Percentiles rank a stretch among this genome's conserved stretches.
Conservation (phyloP, 1,140 invertebrate species). For the Chrysopa pallens region DNA sequence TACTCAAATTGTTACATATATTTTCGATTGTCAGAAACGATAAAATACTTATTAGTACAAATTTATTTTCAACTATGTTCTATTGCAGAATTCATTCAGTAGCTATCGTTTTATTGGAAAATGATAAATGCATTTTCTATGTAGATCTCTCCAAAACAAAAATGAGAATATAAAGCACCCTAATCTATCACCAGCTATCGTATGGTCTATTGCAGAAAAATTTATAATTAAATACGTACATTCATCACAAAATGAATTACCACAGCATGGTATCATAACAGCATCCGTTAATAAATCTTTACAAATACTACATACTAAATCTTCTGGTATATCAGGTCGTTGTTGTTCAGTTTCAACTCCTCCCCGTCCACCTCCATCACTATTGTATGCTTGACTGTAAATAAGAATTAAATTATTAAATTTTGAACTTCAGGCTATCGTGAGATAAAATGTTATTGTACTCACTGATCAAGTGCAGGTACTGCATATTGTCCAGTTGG, state of each 20-base stretch:
- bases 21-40: too few relatives aligned
- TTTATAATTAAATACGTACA: conserved; percentile 41
- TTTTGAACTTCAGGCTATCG: neutral
- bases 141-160: too few relatives aligned
- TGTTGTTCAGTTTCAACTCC: conserved; percentile 35
- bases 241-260: conserved; percentile 95
- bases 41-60: too few relatives aligned
- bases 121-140: too few relatives aligned
- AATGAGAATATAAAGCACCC: too few relatives aligned
- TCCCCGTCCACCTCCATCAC: conserved; percentile 47
- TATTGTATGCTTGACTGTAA: conserved; percentile 57
- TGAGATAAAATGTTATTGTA: conserved; percentile 13
- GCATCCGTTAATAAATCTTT: conserved; percentile 87
- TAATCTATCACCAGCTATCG: too few relatives aligned
- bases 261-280: conserved; percentile 93
- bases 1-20: too few relatives aligned
- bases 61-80: too few relatives aligned
- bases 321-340: conserved; percentile 70
- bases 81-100: too few relatives aligned
- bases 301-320: conserved; percentile 81
- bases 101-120: too few relatives aligned
- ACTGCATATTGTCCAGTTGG: conserved; percentile 81
- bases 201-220: too few relatives aligned
- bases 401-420: conserved; percentile 1
- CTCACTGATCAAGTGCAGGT: conserved; percentile 79